These are phyloP conservation scores for Girardinus metallicus DNA, from an alignment of 2,797 vertebrate species.

Conservation along the genomic window DNA sequence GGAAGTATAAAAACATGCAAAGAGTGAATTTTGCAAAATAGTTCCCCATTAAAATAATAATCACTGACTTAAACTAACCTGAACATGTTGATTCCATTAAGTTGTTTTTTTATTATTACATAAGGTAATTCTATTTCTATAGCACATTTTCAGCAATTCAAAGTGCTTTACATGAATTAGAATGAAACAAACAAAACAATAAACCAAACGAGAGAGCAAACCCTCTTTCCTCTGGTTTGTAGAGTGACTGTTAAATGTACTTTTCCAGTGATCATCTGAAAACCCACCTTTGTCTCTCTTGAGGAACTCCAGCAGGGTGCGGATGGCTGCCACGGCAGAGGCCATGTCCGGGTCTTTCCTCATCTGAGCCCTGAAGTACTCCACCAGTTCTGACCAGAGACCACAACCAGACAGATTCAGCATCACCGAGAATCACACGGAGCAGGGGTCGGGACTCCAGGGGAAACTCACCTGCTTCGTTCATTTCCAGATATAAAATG, in stretches of 20 bases:
- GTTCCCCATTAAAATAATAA: too few relatives aligned
- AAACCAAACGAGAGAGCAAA: too few relatives aligned
- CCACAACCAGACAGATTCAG: not conserved
- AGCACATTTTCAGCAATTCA: too few relatives aligned
- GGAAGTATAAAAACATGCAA: too few relatives aligned
- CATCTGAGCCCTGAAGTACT: slow-evolving; percentile 92
- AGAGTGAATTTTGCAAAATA: too few relatives aligned
- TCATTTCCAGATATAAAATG: slow-evolving; percentile 56
- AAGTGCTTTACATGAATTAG: too few relatives aligned
- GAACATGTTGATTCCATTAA: too few relatives aligned
- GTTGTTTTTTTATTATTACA: too few relatives aligned
- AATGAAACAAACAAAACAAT: too few relatives aligned
- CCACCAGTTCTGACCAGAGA: slow-evolving; percentile 84
- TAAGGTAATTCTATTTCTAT: too few relatives aligned
- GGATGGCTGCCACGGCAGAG: slow-evolving; percentile 95
- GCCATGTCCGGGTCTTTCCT: slow-evolving; percentile 90
- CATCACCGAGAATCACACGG: not conserved
- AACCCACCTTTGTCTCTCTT: slow-evolving; percentile 89
- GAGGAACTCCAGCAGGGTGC: slow-evolving; percentile 90
- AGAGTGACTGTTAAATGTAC: not conserved
- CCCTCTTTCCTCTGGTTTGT: too few relatives aligned
- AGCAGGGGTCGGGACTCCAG: fast-evolving
- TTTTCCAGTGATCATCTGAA: not conserved
- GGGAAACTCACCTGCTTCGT: slow-evolving; percentile 69
- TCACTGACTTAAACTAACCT: too few relatives aligned